Evolutionary conservation across 1,140 invertebrate genomes (phyloP).

Genomic region (Zaprionus taronus): DNA sequence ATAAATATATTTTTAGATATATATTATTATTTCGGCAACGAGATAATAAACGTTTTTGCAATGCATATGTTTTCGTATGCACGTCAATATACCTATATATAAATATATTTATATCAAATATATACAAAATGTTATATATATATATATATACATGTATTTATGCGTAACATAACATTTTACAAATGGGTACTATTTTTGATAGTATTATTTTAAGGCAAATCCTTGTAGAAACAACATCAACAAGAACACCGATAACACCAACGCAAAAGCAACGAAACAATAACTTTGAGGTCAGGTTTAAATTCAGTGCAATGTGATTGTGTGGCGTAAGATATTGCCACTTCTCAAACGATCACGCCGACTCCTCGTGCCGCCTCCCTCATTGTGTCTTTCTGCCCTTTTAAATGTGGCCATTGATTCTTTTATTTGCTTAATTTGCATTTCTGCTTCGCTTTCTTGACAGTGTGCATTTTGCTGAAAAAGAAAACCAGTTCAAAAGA

Average conservation of each 20-base stretch:
- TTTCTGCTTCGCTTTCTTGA: conserved; percentile 77
- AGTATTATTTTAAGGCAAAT: conserved; percentile 83
- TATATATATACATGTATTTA: conserved; percentile 66
- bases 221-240: conserved; percentile 74
- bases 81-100: conserved; percentile 68
- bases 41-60: conserved; percentile 79
- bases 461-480: conserved; percentile 60
- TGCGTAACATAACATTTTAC: conserved; percentile 73
- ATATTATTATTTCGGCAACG: conserved; percentile 81
- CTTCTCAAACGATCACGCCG: background rate
- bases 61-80: conserved; percentile 84
- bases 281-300: conserved; percentile 7
- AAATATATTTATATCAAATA: conserved; percentile 55
- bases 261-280: conserved; percentile 32
- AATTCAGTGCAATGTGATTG: conserved; percentile 2
- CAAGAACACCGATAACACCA: conserved; percentile 52
- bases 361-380: background rate
- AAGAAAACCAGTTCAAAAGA: conserved; percentile 23
- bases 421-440: conserved; percentile 81
- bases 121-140: conserved; percentile 25
- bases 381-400: conserved; percentile 6
- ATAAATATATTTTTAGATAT: conserved; percentile 83
- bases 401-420: conserved; percentile 66
- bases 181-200: conserved; percentile 81
- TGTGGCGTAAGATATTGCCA: background rate